phyloP scores from a whole-genome alignment of 2,797 vertebrate species.

The Gymnothorax javanicus region DNA sequence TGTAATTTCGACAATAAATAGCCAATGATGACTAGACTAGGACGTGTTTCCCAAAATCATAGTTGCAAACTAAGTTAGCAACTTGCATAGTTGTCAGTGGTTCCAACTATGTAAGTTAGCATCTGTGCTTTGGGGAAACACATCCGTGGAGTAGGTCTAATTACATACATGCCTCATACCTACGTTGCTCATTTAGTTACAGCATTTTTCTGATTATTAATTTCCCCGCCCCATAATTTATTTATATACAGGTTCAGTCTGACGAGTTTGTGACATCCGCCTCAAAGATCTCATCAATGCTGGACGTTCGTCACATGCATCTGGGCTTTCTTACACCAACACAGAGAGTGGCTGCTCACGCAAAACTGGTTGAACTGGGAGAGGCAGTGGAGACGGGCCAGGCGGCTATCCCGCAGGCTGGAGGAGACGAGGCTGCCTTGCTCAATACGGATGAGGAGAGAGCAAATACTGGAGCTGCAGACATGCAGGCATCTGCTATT shows the following conservation, averaged over 20 bases:
- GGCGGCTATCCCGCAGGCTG: conserved; percentile 47
- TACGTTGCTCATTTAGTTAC: not conserved
- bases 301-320: conserved; percentile 68
- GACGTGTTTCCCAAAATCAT: no score
- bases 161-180: no score
- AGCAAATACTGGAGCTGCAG: not conserved
- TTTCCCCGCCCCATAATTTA: not conserved
- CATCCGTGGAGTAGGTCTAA: no score
- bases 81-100: no score
- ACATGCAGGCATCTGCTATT: conserved; percentile 55
- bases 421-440: conserved; percentile 51
- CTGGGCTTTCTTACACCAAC: conserved; percentile 61
- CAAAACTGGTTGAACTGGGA: conserved; percentile 60
- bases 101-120: no score
- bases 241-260: conserved; percentile 55
- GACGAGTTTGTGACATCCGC: conserved; percentile 59
- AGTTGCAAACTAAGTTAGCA: no score
- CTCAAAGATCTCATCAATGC: conserved; percentile 61
- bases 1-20: no score
- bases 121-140: no score
- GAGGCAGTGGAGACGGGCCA: no score
- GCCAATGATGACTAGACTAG: no score
- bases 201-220: not conserved
- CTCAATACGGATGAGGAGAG: no score
- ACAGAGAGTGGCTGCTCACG: conserved; percentile 59